A percentile compares a stretch with the other conserved stretches of the same genome.
Conservation (phyloP, 2,797 vertebrate genomes). For the Delichon dasypus region DNA sequence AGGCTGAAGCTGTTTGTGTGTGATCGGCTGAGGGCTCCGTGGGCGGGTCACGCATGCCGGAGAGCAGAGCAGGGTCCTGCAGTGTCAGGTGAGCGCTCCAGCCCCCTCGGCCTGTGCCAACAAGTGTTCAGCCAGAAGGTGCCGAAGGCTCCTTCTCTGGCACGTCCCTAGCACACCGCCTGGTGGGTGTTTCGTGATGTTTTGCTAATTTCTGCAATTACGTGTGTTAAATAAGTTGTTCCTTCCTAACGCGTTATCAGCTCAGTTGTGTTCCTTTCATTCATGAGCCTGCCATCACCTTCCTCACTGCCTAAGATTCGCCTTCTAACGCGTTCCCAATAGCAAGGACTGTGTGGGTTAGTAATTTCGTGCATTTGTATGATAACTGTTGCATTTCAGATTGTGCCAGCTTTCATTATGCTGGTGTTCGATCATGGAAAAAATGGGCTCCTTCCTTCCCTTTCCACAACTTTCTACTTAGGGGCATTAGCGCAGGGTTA, state of each 20-base stretch:
- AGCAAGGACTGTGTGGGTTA: background rate
- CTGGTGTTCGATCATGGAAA: background rate
- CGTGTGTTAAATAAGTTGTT: background rate
- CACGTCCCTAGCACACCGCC: too few relatives aligned
- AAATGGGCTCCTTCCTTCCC: background rate
- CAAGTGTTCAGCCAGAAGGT: background rate
- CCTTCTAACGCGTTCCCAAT: background rate
- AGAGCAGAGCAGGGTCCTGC: background rate
- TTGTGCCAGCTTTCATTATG: background rate
- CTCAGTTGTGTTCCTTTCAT: background rate
- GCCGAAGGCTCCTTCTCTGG: accelerated
- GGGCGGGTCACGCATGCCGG: accelerated
- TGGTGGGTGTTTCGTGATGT: accelerated
- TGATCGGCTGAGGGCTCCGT: accelerated
- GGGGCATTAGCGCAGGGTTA: background rate
- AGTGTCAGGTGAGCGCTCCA: accelerated
- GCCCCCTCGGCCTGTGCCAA: too few relatives aligned
- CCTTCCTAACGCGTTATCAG: background rate
- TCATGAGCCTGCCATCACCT: background rate
- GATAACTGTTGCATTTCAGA: background rate
- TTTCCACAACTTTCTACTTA: background rate
- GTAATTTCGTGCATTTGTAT: background rate
- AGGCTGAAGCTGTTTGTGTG: background rate
- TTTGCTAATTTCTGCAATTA: background rate
- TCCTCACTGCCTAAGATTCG: background rate